A percentile compares a stretch with the other conserved stretches of the same genome.
Evolutionary conservation across 2,888 invertebrate species (phyloP).

Genomic region (Calameuta idolon): DNA sequence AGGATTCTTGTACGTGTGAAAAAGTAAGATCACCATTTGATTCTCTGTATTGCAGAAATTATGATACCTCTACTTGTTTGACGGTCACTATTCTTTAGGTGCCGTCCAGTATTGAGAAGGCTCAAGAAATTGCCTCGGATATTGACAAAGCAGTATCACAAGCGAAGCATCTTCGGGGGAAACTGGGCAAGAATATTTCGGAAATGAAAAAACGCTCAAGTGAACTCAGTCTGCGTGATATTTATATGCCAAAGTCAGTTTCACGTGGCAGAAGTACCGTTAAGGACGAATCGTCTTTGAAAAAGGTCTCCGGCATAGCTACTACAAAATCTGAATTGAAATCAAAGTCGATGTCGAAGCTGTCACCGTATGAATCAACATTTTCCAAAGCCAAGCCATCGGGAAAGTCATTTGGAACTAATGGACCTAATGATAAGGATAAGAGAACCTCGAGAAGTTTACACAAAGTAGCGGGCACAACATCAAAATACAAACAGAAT

Average conservation of each 20-base stretch:
- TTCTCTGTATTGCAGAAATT: too few relatives aligned
- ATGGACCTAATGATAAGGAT: too few relatives aligned
- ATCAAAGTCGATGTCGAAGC: too few relatives aligned
- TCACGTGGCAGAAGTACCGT: not conserved
- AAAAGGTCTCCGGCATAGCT: too few relatives aligned
- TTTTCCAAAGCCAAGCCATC: too few relatives aligned
- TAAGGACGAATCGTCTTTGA: not conserved
- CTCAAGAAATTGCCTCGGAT: conserved; percentile 51
- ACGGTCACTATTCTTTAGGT: conserved; percentile 16
- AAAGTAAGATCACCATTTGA: conserved; percentile 42
- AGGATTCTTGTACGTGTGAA: conserved; percentile 49
- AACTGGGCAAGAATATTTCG: conserved; percentile 42
- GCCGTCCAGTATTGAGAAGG: conserved; percentile 30
- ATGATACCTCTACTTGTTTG: too few relatives aligned
- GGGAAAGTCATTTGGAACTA: not conserved
- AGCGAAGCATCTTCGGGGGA: conserved; percentile 55
- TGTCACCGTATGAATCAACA: too few relatives aligned
- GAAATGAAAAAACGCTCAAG: conserved; percentile 31
- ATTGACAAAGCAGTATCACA: conserved; percentile 52
- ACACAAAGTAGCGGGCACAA: too few relatives aligned
- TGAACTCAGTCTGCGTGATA: conserved; percentile 30
- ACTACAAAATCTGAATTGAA: too few relatives aligned
- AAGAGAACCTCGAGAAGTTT: too few relatives aligned
- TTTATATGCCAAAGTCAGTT: conserved; percentile 29
- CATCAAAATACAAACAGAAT: conserved; percentile 13